Conservation (phyloP, 2,797 vertebrate species). For the Natrix natrix region DNA sequence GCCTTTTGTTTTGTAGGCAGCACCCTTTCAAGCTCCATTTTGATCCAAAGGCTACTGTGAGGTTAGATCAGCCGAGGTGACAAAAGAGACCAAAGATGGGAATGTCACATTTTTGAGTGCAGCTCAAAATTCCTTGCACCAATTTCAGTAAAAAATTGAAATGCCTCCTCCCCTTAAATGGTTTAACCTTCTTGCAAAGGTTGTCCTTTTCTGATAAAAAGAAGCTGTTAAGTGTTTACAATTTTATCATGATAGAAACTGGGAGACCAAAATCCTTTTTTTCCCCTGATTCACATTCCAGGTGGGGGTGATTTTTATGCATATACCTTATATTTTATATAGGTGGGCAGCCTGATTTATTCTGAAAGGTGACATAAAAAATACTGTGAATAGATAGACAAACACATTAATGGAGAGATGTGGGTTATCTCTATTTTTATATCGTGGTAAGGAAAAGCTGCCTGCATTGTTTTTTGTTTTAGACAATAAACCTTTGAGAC, state of each 20-base stretch:
- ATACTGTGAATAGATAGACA: neutral
- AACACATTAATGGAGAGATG: neutral
- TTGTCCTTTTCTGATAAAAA: neutral
- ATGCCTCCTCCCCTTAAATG: neutral
- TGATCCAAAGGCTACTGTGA: neutral
- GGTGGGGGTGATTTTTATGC: neutral
- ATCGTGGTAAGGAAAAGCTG: neutral
- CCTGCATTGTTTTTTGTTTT: neutral
- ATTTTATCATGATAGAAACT: neutral
- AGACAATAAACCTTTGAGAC: neutral
- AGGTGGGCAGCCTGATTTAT: neutral
- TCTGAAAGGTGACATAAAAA: neutral
- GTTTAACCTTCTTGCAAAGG: neutral
- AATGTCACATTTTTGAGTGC: neutral
- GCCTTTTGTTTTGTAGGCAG: neutral
- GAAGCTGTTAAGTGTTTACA: neutral
- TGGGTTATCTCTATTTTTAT: neutral
- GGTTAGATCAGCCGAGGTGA: neutral
- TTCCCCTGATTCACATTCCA: neutral
- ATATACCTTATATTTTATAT: neutral
- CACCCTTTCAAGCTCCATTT: neutral
- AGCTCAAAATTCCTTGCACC: neutral
- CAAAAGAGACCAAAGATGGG: neutral
- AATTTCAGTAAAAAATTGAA: neutral
- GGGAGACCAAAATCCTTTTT: neutral